These are phyloP conservation scores for Acronicta psi DNA, from an alignment of 2,888 invertebrate genomes.

Conservation along the genomic window DNA sequence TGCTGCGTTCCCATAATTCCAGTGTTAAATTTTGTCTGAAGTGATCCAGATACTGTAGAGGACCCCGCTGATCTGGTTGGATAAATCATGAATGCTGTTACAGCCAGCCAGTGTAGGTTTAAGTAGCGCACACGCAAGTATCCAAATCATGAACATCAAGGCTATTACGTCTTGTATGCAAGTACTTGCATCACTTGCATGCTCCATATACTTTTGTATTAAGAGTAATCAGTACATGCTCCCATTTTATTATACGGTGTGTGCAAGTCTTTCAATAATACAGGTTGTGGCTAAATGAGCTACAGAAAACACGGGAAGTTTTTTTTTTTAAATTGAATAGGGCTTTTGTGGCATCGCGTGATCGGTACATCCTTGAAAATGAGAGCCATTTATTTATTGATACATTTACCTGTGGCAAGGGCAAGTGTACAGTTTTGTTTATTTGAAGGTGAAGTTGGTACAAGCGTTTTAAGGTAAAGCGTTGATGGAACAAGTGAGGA, in stretches of 20 bases:
- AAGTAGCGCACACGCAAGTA: too few relatives aligned
- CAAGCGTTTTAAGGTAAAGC: not conserved
- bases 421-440: conserved; percentile 58
- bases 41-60: too few relatives aligned
- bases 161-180: not conserved
- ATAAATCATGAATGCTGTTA: too few relatives aligned
- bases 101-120: too few relatives aligned
- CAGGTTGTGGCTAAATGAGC: conserved; percentile 29
- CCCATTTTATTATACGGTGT: conserved; percentile 26
- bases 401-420: conserved; percentile 70
- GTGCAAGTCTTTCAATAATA: conserved; percentile 23
- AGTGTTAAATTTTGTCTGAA: too few relatives aligned
- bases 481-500: too few relatives aligned
- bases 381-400: conserved; percentile 66
- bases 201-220: conserved; percentile 4
- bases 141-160: too few relatives aligned
- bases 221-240: conserved; percentile 10
- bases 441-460: conserved; percentile 63
- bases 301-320: conserved; percentile 50
- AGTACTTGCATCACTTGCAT: not conserved
- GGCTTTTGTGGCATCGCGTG: conserved; percentile 68
- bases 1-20: too few relatives aligned
- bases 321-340: conserved; percentile 60
- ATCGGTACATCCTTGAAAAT: conserved; percentile 63
- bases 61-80: too few relatives aligned